Base-by-base conservation (phyloP, 64 coral and sea anemone species). In the Montipora capricornis region DNA sequence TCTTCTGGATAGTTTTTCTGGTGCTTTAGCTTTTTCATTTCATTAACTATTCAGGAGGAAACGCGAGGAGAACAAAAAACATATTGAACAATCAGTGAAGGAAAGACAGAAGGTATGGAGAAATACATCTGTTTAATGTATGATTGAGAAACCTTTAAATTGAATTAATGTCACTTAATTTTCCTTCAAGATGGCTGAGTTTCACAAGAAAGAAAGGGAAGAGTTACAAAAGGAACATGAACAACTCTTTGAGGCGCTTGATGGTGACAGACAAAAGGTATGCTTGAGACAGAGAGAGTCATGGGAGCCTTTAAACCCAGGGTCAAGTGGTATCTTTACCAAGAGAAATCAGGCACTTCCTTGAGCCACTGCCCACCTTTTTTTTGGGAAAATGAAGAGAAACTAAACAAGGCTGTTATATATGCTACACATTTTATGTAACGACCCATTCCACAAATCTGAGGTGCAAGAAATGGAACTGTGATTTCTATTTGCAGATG, bases 31-130 rank as follows among this genome's bases (percentile, higher is more conserved):
- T 37, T 37, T 37, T 37, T 37, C 1, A 37, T 37, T 60, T 8
- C 22, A 19, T 89, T 90, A 44, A 12, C 76, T 68, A 64, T 81
- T 46, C 76, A 99, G 98, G 84, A 85, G 95, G 81, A 99, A 99
- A 96, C 73, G 98, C 13, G 98, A 99, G 67, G 95, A 99, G 77
- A 99, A 99, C 80, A 99, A 99, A 74, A 99, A 96, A 60, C 92
- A 99, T 46, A 99, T 99, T 52, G 98, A 99, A 57, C 95, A 96
- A 66, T 89, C 98, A 20, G 98, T 99, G 13, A 99, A 99, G 61
- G 98, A 99, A 68, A 92, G 95, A 52, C 98, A 96, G 46, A 99
- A 99, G 98, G 98, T 96, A 83, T 60, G 59, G 68, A 47, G 2
- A 4, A 19, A 45, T 87, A 6, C n/a, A 2, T 10, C 20, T 5